A percentile compares a stretch with the other conserved stretches of the same genome.
phyloP scores from a whole-genome alignment of 1,140 invertebrate genomes.

The Drosophila funebris region DNA sequence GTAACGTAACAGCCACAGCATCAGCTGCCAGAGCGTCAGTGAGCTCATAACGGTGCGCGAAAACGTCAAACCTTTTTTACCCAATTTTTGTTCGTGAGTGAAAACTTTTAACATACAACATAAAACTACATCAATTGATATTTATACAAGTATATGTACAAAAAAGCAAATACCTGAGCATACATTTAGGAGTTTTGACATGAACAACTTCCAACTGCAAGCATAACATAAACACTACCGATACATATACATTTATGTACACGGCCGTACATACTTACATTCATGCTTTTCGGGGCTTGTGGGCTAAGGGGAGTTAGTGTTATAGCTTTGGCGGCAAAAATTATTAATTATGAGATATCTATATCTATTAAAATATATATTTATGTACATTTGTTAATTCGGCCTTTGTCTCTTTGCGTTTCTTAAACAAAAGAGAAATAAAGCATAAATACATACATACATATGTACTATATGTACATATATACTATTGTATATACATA shows the following conservation, averaged over 20 bases:
- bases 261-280: neutral
- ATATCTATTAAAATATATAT: too few species aligned
- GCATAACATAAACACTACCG: conserved; percentile 10
- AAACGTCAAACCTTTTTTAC: conserved; percentile 38
- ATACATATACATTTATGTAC: neutral
- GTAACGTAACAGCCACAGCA: conserved; percentile 46
- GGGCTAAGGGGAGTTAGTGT: too few species aligned
- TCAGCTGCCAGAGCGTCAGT: conserved; percentile 48
- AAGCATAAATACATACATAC: conserved; percentile 10
- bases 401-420: neutral
- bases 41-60: conserved; percentile 52
- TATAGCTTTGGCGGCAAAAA: conserved; percentile 23
- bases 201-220: neutral
- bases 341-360: neutral
- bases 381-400: too few species aligned
- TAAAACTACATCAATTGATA: neutral
- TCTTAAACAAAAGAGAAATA: neutral
- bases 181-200: conserved; percentile 5
- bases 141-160: neutral
- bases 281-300: neutral
- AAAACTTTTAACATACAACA: conserved; percentile 12
- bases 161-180: neutral
- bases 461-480: too few species aligned
- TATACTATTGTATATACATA: neutral
- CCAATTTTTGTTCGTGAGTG: conserved; percentile 30